A percentile compares a stretch with the other conserved stretches of the same genome.
Evolutionary conservation across 2,797 vertebrate genomes (phyloP).

Genomic region (Synanceia verrucosa): DNA sequence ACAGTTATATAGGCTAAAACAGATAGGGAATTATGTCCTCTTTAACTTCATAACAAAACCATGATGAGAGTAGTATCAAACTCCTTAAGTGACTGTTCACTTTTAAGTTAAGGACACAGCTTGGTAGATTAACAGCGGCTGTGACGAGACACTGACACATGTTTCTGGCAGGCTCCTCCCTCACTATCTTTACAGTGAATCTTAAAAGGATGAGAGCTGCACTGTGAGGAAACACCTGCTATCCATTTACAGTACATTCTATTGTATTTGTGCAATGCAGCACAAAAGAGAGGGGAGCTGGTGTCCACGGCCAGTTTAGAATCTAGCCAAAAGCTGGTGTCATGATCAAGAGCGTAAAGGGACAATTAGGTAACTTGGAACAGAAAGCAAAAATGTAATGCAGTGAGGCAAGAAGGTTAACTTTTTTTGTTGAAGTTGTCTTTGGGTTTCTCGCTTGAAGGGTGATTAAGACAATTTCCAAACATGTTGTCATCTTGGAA

Average conservation of each 20-base stretch:
- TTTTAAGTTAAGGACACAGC: neutral
- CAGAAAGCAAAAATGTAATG: constrained; percentile 13
- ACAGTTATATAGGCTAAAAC: too few relatives aligned
- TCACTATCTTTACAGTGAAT: constrained; percentile 28
- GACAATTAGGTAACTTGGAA: constrained; percentile 51
- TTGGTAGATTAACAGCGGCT: neutral
- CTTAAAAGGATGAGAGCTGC: constrained; percentile 40
- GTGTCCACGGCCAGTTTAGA: constrained; percentile 41
- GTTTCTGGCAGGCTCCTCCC: constrained; percentile 25
- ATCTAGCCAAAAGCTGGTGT: constrained; percentile 47
- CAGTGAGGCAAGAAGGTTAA: constrained; percentile 31
- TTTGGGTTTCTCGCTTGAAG: constrained; percentile 19
- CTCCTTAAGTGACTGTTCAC: neutral
- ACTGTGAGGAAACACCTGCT: constrained; percentile 73
- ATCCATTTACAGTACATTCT: constrained; percentile 68
- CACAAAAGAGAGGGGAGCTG: constrained; percentile 33
- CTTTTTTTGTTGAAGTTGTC: constrained; percentile 32
- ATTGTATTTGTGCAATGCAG: constrained; percentile 69
- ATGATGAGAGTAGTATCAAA: neutral
- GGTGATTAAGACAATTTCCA: constrained; percentile 41
- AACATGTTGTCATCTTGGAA: constrained; percentile 57
- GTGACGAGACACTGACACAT: constrained; percentile 27
- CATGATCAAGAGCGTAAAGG: constrained; percentile 46
- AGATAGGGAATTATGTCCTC: too few relatives aligned
- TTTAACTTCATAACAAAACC: too few relatives aligned